Conservation (phyloP, 2,113 vertebrate genomes). For the Peromyscus leucopus region DNA sequence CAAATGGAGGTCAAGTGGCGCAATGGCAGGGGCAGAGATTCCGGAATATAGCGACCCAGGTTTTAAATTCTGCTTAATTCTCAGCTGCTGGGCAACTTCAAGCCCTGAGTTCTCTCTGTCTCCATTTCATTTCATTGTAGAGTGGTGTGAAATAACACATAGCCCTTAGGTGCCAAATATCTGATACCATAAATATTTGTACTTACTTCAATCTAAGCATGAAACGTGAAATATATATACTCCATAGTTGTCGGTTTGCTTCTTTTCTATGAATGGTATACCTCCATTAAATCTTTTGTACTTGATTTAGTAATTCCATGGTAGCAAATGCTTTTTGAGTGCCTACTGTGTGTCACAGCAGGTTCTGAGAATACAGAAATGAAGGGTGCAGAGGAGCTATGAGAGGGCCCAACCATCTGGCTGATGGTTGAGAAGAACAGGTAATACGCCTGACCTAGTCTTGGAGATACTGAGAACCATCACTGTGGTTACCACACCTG, state of each 20-base stretch:
- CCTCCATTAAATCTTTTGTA: neutral
- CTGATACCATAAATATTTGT: neutral
- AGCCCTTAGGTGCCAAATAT: neutral
- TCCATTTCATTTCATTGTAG: neutral
- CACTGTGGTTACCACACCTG: neutral
- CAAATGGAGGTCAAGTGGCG: too few species aligned
- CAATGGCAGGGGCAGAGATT: too few species aligned
- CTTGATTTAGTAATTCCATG: neutral
- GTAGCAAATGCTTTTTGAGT: neutral
- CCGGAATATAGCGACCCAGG: neutral
- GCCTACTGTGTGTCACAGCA: neutral
- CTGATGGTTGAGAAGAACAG: neutral
- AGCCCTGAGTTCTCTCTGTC: neutral
- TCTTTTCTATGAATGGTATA: neutral
- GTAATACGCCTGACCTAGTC: neutral
- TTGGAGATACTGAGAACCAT: neutral
- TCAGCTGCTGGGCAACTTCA: neutral
- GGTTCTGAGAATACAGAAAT: neutral
- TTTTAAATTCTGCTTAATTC: neutral
- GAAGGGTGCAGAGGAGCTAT: neutral
- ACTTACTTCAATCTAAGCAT: neutral
- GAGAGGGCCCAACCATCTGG: too few species aligned
- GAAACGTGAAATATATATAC: neutral
- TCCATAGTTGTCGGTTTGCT: neutral
- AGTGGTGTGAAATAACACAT: neutral